Evolutionary conservation across 2,113 vertebrate genomes (phyloP), one percentile per base, ranked within the genome.

Genomic region (Ondatra zibethicus): DNA sequence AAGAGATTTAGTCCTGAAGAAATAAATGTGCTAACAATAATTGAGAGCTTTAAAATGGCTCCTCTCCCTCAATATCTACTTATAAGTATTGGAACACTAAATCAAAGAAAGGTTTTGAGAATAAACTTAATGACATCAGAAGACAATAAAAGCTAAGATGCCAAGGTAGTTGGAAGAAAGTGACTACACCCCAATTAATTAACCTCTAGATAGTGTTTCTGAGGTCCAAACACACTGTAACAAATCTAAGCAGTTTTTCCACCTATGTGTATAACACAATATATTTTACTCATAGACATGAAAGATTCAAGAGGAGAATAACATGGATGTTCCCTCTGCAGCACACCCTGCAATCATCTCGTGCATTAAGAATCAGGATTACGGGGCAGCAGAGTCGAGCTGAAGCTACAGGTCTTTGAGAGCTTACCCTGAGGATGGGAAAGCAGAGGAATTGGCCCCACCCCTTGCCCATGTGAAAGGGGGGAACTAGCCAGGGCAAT

Each of bases 71-170:
- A 76, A 96, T 89, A 91, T 29, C 29, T 31, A 91, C 27, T 61
- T 81, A 21, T 88, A 45, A 58, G 89, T 75, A 13, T 65, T 0
- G 0, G 68, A 16, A 36, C 75, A 93, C n/a, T 89, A 66, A 47
- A 95, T 95, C 42, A 92, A 96, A 92, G 33, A 42, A 84, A 65
- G 50, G 19, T 75, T 95, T 81, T 89, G 31, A 87, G 29, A 91
- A 89, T 77, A n/a, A 89, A 50, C 21, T 16, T 21, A 94, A 88
- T 95, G 86, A 86, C 27, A 9, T 93, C n/a, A 89, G 42, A 86
- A 91, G 39, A 87, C 42, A 97, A 58, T 94, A 72, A 93, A n/a
- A 92, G 81, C 8, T 91, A 66, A 68, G 76, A 82, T 21, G 10
- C 39, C 27, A 65, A 84, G 33, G 0, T n/a, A 23, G 68, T 61